These are phyloP conservation scores for Geotrypetes seraphini DNA, from an alignment of 2,797 vertebrate genomes.

Conservation along the genomic window DNA sequence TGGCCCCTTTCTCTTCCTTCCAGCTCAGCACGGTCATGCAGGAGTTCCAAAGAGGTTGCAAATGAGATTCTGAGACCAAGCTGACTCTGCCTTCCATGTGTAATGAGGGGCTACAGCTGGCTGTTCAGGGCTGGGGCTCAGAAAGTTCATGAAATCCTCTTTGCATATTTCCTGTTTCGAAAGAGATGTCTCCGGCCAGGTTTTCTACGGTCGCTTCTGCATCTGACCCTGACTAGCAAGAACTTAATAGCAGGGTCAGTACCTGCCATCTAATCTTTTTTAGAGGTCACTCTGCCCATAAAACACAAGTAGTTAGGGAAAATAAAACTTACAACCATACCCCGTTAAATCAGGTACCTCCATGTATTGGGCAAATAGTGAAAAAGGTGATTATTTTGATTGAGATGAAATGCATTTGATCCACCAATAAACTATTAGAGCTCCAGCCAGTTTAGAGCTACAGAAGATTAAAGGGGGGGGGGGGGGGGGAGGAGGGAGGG, in stretches of 20 bases:
- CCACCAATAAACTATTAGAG: too few species aligned
- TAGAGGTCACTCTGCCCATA: slow-evolving; percentile 46
- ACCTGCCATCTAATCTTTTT: slow-evolving; percentile 29
- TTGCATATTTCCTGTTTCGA: neutral
- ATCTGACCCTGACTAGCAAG: slow-evolving; percentile 15
- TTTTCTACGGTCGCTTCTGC: too few species aligned
- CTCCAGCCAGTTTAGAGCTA: too few species aligned
- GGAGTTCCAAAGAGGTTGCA: slow-evolving; percentile 56
- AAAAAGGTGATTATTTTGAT: too few species aligned
- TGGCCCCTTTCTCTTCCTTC: slow-evolving; percentile 28
- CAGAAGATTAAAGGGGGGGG: too few species aligned
- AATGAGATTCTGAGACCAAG: slow-evolving; percentile 46
- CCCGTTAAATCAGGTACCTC: neutral
- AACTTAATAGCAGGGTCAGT: slow-evolving; percentile 24
- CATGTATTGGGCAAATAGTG: too few species aligned
- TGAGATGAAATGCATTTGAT: too few species aligned
- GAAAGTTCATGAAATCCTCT: slow-evolving; percentile 57
- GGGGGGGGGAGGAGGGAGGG: too few species aligned
- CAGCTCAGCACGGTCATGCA: slow-evolving; percentile 46
- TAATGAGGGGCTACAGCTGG: slow-evolving; percentile 36
- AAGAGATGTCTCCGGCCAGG: too few species aligned
- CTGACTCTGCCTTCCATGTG: slow-evolving; percentile 37
- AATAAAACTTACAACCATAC: slow-evolving; percentile 8
- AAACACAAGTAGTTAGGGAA: slow-evolving; percentile 28
- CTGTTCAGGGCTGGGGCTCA: slow-evolving; percentile 30